These are phyloP conservation scores for Chauna torquata DNA, from an alignment of 2,113 vertebrate genomes.

Conservation along the genomic window DNA sequence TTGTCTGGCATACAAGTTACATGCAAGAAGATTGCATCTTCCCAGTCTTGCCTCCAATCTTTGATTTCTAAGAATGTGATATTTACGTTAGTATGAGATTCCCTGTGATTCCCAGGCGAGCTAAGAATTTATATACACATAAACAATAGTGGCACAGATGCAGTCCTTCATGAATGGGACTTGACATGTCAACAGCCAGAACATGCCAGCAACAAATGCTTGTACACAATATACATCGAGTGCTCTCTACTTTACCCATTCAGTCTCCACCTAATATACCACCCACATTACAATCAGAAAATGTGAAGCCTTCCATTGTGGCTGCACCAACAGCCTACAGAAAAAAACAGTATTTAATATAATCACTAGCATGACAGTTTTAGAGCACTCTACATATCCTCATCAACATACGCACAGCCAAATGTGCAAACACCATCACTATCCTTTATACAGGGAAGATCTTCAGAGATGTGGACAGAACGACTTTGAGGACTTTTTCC, in stretches of 20 bases:
- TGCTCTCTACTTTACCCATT: background rate
- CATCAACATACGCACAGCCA: background rate
- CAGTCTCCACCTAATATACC: background rate
- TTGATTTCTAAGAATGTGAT: background rate
- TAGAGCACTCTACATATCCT: background rate
- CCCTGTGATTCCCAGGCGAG: background rate
- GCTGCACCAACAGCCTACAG: background rate
- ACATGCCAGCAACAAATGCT: background rate
- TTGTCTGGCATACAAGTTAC: background rate
- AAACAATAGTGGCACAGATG: background rate
- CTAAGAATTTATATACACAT: background rate
- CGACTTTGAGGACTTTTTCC: background rate
- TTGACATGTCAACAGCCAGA: background rate
- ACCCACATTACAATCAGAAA: background rate
- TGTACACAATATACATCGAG: background rate
- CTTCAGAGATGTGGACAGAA: background rate
- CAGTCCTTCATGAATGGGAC: background rate
- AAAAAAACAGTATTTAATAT: background rate
- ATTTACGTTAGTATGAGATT: background rate
- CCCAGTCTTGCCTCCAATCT: background rate
- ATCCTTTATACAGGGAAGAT: background rate
- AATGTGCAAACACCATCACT: fast-evolving
- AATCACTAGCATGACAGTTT: background rate
- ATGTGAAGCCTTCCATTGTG: background rate
- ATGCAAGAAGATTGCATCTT: background rate